phyloP scores from a whole-genome alignment of 2,888 invertebrate genomes.

The Pristionchus exspectatus region DNA sequence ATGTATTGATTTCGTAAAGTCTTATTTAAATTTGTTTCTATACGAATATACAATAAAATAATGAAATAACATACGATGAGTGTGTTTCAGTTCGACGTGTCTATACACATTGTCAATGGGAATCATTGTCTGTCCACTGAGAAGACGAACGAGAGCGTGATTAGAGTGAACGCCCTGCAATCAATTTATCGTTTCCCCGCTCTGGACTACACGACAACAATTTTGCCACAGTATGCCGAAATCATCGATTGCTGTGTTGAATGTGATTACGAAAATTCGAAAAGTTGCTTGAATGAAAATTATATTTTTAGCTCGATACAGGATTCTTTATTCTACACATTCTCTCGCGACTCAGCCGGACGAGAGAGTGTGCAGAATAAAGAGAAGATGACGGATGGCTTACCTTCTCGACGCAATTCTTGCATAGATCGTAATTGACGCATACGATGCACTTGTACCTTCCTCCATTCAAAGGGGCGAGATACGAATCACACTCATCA shows the following conservation, averaged over 20 bases:
- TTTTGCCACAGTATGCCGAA: not conserved
- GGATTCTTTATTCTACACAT: too few relatives aligned
- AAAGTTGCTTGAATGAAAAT: too few relatives aligned
- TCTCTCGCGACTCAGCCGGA: not conserved
- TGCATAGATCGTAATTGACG: conserved; percentile 33
- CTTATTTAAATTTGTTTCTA: too few relatives aligned
- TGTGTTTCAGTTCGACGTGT: not conserved
- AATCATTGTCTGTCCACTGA: not conserved
- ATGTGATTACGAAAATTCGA: too few relatives aligned
- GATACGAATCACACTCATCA: conserved; percentile 10
- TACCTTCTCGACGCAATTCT: not conserved
- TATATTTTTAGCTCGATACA: too few relatives aligned
- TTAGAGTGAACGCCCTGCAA: conserved; percentile 6
- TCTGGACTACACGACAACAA: too few relatives aligned
- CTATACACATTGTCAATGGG: not conserved
- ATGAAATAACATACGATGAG: not conserved
- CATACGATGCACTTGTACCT: conserved; percentile 47
- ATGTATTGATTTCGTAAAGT: too few relatives aligned
- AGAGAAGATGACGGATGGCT: not conserved
- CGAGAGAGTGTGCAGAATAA: not conserved
- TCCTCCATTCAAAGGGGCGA: not conserved
- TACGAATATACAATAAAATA: too few relatives aligned
- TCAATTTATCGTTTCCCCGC: not conserved
- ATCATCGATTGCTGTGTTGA: too few relatives aligned
- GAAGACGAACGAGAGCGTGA: conserved; percentile 15